Percentiles rank a stretch among this genome's conserved stretches.
Evolutionary conservation across 2,113 vertebrate species (phyloP).

Genomic region (Malurus melanocephalus): DNA sequence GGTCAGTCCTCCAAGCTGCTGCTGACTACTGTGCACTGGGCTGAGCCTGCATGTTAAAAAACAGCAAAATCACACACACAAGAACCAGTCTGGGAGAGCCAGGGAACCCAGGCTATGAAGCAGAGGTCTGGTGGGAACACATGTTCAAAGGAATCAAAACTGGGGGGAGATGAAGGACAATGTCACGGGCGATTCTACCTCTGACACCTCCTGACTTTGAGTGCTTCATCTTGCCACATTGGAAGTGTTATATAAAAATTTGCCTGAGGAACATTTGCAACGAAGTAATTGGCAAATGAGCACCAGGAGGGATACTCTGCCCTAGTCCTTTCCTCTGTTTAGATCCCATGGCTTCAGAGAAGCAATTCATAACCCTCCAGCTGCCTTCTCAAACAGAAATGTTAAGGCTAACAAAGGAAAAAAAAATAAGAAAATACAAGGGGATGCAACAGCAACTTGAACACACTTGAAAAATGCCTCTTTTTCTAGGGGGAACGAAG

Average conservation of each 20-base stretch:
- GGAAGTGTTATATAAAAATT: background rate
- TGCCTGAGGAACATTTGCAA: background rate
- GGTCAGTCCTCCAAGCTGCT: background rate
- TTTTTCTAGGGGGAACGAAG: background rate
- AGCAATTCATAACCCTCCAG: background rate
- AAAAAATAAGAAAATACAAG: background rate
- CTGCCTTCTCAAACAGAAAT: background rate
- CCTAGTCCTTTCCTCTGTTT: background rate
- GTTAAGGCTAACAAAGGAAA: background rate
- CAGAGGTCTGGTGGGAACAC: background rate
- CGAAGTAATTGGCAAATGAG: background rate
- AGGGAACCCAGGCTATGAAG: background rate
- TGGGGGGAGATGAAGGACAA: background rate
- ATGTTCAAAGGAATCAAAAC: background rate
- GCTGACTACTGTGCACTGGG: background rate
- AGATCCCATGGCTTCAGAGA: background rate
- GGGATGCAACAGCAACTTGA: background rate
- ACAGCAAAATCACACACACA: background rate
- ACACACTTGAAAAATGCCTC: background rate
- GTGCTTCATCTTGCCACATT: background rate
- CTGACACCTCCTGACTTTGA: background rate
- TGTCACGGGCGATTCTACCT: background rate
- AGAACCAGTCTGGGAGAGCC: background rate
- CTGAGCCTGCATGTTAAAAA: background rate
- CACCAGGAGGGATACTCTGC: rapidly evolving